These are phyloP conservation scores for Notoglanidium macrostoma DNA, from an alignment of 2,797 vertebrate species.

Conservation along the genomic window DNA sequence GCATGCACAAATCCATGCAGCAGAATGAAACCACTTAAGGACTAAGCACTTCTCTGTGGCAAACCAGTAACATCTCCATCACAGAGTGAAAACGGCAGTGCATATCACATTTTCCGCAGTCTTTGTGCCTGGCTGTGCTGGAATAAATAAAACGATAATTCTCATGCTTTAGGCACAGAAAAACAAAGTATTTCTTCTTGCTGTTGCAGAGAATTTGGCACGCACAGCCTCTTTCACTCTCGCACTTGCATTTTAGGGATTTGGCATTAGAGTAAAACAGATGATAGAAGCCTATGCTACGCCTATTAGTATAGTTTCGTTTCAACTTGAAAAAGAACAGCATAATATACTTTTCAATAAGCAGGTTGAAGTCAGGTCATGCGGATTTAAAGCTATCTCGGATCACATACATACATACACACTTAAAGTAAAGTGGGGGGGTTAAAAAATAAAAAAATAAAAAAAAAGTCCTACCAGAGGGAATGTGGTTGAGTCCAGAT, in stretches of 20 bases:
- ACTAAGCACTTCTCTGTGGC: slow-evolving; percentile 35
- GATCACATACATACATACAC: background rate
- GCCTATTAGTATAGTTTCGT: no score
- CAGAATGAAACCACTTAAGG: slow-evolving; percentile 36
- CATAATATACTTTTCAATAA: background rate
- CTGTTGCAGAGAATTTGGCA: background rate
- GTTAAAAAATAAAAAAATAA: no score
- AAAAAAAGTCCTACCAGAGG: slow-evolving; percentile 77
- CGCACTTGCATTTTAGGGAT: background rate
- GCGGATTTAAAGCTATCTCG: background rate
- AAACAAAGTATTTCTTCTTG: background rate
- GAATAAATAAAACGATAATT: background rate
- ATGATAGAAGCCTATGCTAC: background rate
- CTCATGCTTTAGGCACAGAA: background rate
- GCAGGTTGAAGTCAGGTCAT: background rate
- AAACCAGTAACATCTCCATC: slow-evolving; percentile 15
- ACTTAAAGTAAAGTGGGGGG: no score
- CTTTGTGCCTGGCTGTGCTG: no score
- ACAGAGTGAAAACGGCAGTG: background rate
- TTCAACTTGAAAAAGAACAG: background rate
- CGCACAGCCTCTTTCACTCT: background rate
- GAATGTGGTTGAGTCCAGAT: slow-evolving; percentile 83
- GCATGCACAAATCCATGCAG: background rate
- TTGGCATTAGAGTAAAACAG: background rate
- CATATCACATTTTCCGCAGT: background rate